These are phyloP conservation scores for Chionoecetes opilio DNA, from an alignment of 1,140 invertebrate genomes.

Conservation along the genomic window DNA sequence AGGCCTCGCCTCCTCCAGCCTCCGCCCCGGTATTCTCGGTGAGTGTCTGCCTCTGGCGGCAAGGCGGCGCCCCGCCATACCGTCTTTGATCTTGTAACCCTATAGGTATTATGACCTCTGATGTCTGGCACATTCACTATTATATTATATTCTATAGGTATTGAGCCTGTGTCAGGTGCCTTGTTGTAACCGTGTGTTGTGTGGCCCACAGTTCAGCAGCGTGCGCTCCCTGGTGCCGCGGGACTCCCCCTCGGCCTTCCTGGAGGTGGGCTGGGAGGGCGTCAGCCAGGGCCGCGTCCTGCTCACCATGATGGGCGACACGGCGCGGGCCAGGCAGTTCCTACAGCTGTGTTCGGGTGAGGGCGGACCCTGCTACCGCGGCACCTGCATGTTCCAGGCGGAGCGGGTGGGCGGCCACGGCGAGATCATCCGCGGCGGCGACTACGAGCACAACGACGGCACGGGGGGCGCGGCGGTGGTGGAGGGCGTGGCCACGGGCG, in stretches of 20 bases:
- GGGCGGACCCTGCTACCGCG: slow-evolving; percentile 57
- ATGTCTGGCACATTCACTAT: neutral
- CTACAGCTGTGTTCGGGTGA: slow-evolving; percentile 60
- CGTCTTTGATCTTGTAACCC: neutral
- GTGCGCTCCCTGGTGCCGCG: slow-evolving; percentile 44
- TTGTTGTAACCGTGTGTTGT: neutral
- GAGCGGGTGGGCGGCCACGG: slow-evolving; percentile 52
- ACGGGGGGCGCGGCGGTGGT: slow-evolving; percentile 41
- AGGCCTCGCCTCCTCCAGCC: slow-evolving; percentile 18
- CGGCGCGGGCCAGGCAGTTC: slow-evolving; percentile 39
- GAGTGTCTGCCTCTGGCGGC: neutral
- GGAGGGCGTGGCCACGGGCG: slow-evolving; percentile 24
- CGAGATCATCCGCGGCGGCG: slow-evolving; percentile 48
- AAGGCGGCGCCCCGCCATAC: neutral
- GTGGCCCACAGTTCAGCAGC: slow-evolving; percentile 58
- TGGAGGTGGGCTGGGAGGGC: slow-evolving; percentile 68
- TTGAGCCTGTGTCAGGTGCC: neutral
- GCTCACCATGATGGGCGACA: slow-evolving; percentile 35
- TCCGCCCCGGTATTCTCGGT: slow-evolving; percentile 54
- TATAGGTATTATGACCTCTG: too few species aligned
- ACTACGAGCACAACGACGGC: slow-evolving; percentile 63
- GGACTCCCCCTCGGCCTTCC: slow-evolving; percentile 51
- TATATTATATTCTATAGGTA: too few species aligned
- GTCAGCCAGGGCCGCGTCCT: slow-evolving; percentile 48
- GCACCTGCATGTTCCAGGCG: slow-evolving; percentile 43